Conservation (phyloP, 1,140 invertebrate species). For the Scaptomyza pallida region DNA sequence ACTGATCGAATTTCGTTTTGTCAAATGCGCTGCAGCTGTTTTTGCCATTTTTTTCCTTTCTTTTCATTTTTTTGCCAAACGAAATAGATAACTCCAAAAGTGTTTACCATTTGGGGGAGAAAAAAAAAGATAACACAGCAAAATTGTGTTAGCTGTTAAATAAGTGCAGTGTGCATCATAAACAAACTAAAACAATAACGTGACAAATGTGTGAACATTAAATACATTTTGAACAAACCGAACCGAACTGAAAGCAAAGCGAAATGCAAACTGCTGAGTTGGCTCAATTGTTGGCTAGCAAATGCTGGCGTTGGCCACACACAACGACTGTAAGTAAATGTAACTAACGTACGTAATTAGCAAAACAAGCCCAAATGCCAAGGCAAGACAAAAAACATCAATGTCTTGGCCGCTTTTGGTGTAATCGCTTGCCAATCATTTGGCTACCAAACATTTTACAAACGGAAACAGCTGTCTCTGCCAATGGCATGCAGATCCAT, state of each 20-base stretch:
- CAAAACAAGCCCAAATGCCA: slow-evolving; percentile 50
- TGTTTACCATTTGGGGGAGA: slow-evolving; percentile 57
- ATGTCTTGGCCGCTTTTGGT: slow-evolving; percentile 55
- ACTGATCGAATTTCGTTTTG: slow-evolving; percentile 47
- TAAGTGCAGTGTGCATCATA: slow-evolving; percentile 27
- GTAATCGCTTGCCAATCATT: slow-evolving; percentile 77
- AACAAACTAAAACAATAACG: slow-evolving; percentile 69
- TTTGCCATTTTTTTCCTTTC: slow-evolving; percentile 16
- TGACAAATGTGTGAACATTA: slow-evolving; percentile 81
- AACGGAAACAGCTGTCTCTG: slow-evolving; percentile 79
- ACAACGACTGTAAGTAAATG: slow-evolving; percentile 39
- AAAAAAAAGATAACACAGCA: slow-evolving; percentile 58
- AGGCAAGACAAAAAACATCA: slow-evolving; percentile 69
- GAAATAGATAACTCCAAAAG: slow-evolving; percentile 57
- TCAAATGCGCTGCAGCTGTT: slow-evolving; percentile 62
- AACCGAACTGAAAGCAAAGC: slow-evolving; percentile 32
- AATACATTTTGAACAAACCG: slow-evolving; percentile 62
- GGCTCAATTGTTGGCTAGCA: slow-evolving; percentile 19
- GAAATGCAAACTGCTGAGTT: slow-evolving; percentile 54
- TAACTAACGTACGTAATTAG: slow-evolving; percentile 67
- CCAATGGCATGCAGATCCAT: slow-evolving; percentile 50
- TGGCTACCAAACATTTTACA: slow-evolving; percentile 74
- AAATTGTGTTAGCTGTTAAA: slow-evolving; percentile 20
- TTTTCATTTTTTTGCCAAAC: slow-evolving; percentile 35
- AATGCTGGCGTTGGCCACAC: slow-evolving; percentile 54